Percentiles rank a stretch among this genome's conserved stretches.
These are phyloP conservation scores for Radopholus similis DNA, from an alignment of 1,140 invertebrate species.

Conservation along the genomic window DNA sequence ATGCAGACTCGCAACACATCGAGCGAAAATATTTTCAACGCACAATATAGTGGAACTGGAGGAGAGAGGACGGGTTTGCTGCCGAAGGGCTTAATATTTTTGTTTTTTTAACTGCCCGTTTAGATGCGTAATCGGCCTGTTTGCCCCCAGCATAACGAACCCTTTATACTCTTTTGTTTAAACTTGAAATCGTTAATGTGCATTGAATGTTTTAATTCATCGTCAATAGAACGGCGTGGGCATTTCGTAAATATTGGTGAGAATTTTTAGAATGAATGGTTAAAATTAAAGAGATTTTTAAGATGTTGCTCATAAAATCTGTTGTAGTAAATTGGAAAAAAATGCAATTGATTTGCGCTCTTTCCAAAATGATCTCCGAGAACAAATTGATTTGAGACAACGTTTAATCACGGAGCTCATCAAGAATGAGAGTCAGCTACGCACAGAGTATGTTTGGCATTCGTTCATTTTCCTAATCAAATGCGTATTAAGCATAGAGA, in stretches of 20 bases:
- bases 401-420: slow-evolving; percentile 43
- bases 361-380: slow-evolving; percentile 50
- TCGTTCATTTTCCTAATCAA: neutral
- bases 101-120: neutral
- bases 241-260: too few relatives aligned
- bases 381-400: slow-evolving; percentile 47
- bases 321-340: slow-evolving; percentile 56
- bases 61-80: slow-evolving; percentile 39
- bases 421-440: slow-evolving; percentile 25
- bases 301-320: slow-evolving; percentile 52
- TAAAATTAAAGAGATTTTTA: neutral
- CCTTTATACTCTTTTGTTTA: slow-evolving; percentile 50
- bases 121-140: slow-evolving; percentile 20
- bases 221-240: slow-evolving; percentile 20
- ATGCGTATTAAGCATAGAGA: slow-evolving; percentile 15
- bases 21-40: slow-evolving; percentile 53
- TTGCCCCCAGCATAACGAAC: slow-evolving; percentile 49
- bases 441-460: neutral
- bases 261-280: slow-evolving; percentile 31
- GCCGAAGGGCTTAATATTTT: neutral
- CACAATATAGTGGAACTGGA: slow-evolving; percentile 53
- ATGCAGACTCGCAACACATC: slow-evolving; percentile 45
- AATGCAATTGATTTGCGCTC: slow-evolving; percentile 32
- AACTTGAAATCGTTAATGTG: slow-evolving; percentile 52
- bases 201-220: slow-evolving; percentile 57